These are phyloP conservation scores for Vicugna pacos DNA, from an alignment of 2,113 vertebrate species.

Conservation along the genomic window DNA sequence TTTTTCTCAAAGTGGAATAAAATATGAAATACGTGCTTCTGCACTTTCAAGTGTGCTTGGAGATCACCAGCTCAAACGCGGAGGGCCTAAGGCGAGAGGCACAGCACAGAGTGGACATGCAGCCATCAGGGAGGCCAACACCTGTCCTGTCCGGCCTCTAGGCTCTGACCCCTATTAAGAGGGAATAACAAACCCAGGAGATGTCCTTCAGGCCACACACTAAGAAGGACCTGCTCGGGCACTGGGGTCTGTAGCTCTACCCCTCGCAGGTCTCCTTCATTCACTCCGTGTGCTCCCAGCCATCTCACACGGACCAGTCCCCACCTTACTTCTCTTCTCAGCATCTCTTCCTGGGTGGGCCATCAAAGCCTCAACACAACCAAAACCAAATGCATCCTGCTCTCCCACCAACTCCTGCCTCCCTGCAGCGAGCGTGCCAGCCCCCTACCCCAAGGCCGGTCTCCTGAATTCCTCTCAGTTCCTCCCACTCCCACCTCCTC, in stretches of 20 bases:
- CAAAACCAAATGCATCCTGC: not conserved
- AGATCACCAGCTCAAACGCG: accelerated
- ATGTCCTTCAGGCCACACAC: not conserved
- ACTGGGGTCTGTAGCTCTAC: not conserved
- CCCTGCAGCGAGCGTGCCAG: accelerated
- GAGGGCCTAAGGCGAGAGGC: too few species aligned
- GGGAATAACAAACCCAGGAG: too few species aligned
- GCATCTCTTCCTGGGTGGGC: not conserved
- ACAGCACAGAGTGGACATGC: accelerated
- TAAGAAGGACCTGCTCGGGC: not conserved
- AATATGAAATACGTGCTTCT: accelerated
- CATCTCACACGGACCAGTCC: accelerated
- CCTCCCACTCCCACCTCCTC: too few species aligned
- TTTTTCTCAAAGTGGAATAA: not conserved
- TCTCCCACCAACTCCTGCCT: not conserved
- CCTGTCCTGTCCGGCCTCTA: accelerated
- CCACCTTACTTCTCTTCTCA: not conserved
- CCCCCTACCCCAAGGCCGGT: accelerated
- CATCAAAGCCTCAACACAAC: not conserved
- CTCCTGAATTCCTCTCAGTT: not conserved
- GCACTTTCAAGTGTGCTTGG: not conserved
- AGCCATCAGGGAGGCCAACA: accelerated
- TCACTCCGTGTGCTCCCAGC: too few species aligned
- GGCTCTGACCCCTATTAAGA: not conserved
- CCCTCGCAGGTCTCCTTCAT: too few species aligned